Evolutionary conservation across 2,888 invertebrate genomes (phyloP).

Genomic region (Caenorhabditis imperialis): DNA sequence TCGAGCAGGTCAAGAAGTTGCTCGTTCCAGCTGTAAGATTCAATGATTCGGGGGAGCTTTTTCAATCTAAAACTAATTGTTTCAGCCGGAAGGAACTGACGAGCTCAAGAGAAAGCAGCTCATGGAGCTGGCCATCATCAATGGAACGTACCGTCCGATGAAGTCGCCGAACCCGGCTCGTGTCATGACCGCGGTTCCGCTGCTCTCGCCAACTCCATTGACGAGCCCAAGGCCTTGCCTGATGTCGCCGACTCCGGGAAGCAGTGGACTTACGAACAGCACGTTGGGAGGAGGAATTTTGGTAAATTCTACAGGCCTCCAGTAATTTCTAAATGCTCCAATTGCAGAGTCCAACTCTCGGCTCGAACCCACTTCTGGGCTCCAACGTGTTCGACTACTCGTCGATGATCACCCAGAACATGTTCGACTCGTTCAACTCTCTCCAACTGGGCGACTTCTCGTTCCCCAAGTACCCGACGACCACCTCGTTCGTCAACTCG

Average conservation of each 20-base stretch:
- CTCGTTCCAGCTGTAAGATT: slow-evolving; percentile 89
- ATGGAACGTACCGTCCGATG: slow-evolving; percentile 91
- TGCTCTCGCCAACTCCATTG: slow-evolving; percentile 54
- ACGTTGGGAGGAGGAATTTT: slow-evolving; percentile 28
- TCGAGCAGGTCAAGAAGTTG: slow-evolving; percentile 97
- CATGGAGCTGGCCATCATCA: slow-evolving; percentile 99
- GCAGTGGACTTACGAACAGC: slow-evolving; percentile 9
- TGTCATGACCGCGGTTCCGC: slow-evolving; percentile 56
- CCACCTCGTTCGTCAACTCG: slow-evolving; percentile 57
- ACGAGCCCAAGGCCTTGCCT: slow-evolving; percentile 37
- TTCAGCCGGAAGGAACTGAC: slow-evolving; percentile 98
- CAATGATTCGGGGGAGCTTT: not conserved
- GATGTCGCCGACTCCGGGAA: slow-evolving; percentile 32
- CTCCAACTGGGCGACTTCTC: slow-evolving; percentile 47
- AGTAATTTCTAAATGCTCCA: not conserved
- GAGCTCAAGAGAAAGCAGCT: slow-evolving; percentile 98
- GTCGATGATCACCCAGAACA: slow-evolving; percentile 35
- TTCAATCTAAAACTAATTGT: not conserved
- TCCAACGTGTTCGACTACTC: slow-evolving; percentile 46
- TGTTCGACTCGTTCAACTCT: slow-evolving; percentile 55
- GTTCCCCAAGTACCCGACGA: slow-evolving; percentile 56
- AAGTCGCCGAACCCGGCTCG: slow-evolving; percentile 55
- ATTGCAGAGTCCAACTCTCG: slow-evolving; percentile 48
- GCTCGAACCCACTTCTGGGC: slow-evolving; percentile 26
- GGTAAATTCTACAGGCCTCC: slow-evolving; percentile 3